Percentiles rank a stretch among this genome's conserved stretches.
These are phyloP conservation scores for Agrotis ipsilon DNA, from an alignment of 2,888 invertebrate species.

Conservation along the genomic window DNA sequence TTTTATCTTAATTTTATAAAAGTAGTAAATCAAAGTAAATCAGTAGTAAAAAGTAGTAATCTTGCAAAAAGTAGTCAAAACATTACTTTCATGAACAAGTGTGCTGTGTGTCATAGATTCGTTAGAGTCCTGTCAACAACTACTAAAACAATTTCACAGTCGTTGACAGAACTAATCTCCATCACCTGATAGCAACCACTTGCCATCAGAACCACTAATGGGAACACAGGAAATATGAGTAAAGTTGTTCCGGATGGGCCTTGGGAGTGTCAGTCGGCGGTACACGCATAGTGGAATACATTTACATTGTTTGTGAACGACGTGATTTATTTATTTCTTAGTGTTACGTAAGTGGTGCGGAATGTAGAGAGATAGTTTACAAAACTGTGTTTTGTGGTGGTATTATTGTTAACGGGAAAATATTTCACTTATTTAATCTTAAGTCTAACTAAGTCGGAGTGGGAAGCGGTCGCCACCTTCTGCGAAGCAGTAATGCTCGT, in stretches of 20 bases:
- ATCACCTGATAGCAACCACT: constrained; percentile 40
- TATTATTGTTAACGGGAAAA: too few species aligned
- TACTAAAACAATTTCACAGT: background rate
- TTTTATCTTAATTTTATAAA: too few species aligned
- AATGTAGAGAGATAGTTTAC: constrained; percentile 25
- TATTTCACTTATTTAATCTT: too few species aligned
- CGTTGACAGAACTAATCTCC: background rate
- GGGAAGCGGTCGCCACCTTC: too few species aligned
- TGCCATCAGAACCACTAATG: constrained; percentile 59
- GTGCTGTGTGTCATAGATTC: too few species aligned
- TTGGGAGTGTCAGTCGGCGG: constrained; percentile 60
- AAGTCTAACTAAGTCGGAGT: too few species aligned
- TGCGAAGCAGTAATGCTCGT: too few species aligned
- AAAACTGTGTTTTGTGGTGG: background rate
- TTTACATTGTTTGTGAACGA: constrained; percentile 61
- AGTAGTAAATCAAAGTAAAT: too few species aligned
- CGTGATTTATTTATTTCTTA: constrained; percentile 65
- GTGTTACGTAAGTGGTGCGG: constrained; percentile 42
- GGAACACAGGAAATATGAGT: constrained; percentile 70
- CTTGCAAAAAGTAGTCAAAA: background rate
- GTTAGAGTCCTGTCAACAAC: too few species aligned
- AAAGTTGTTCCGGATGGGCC: constrained; percentile 71
- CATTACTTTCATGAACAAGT: background rate
- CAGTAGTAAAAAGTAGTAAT: too few species aligned
- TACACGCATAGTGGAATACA: constrained; percentile 60